Evolutionary conservation across 2,888 invertebrate genomes (phyloP), one percentile per base, ranked within the genome.

Genomic region (Abrostola tripartita): DNA sequence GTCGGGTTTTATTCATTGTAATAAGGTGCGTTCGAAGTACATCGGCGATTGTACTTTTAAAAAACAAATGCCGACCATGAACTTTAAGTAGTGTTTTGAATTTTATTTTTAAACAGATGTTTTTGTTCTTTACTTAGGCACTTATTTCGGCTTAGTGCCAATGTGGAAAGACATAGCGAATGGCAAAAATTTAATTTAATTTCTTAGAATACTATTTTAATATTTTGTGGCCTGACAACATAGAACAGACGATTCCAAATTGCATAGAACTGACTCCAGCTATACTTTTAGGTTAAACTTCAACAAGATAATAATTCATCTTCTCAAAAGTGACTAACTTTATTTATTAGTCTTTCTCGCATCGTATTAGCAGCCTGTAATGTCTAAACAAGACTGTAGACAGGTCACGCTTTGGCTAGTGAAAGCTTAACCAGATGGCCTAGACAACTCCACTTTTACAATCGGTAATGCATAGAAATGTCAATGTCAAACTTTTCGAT

Each of bases 71-170:
- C 5, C 14, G 70, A n/a, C 76, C 79, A 8, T 79, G 79, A 77
- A 79, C 77, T 72, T 68, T 52, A 61, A 24, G 8, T 7, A 61
- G 8, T 62, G 47, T 61, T 77, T 63, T 54, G 42, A 42, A 56
- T 35, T 38, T 59, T 65, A 67, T 68, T 75, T 75, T 78, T 65
- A 61, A 62, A 68, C 5, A 37, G 41, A 24, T 24, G 24, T 24
- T 59, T 51, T 56, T 60, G 37, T 55, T 65, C 47, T 54, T 14
- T 47, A 55, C 35, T 56, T 57, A 65, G n/a, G 44, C 24, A 47
- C 44, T 62, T 73, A 58, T 68, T 63, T 51, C 71, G 66, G 66
- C 66, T 71, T 54, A 65, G 12, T 75, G 72, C 71, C 77, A 77
- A 71, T 60, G 14, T 57, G 12, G 37, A 47, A 35, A 24, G 58